Evolutionary conservation across 2,888 invertebrate species (phyloP).

Genomic region (Harpalus rubripes): DNA sequence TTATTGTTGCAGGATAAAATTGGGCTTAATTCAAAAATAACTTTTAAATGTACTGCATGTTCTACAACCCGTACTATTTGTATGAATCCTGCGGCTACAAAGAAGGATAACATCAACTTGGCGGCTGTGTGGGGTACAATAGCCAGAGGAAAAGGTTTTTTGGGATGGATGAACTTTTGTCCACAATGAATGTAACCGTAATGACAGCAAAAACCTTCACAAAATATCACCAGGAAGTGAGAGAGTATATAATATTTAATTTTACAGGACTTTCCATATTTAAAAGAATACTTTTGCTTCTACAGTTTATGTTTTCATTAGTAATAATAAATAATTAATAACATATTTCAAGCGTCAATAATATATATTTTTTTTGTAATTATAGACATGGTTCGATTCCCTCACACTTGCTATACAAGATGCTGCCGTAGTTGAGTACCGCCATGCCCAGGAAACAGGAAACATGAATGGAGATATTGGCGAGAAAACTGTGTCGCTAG

Average conservation of each 20-base stretch:
- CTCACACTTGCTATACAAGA: neutral
- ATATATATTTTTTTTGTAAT: neutral
- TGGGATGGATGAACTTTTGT: neutral
- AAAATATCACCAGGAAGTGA: neutral
- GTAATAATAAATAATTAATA: neutral
- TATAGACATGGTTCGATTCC: neutral
- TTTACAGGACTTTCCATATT: neutral
- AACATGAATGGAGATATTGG: neutral
- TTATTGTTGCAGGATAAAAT: neutral
- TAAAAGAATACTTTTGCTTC: too few species aligned
- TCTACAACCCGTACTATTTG: neutral
- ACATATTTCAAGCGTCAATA: neutral
- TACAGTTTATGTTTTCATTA: too few species aligned
- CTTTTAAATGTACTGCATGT: neutral
- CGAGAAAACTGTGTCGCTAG: neutral
- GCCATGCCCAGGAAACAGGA: neutral
- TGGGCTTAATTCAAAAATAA: neutral
- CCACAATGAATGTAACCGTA: neutral
- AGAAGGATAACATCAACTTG: conserved; percentile 7
- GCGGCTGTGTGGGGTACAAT: conserved; percentile 2
- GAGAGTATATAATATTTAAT: neutral
- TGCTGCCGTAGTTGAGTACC: neutral
- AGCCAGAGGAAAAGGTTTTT: neutral
- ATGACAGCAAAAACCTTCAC: neutral
- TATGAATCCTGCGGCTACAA: neutral